Conservation (phyloP, 2,113 vertebrate genomes). For the Macroglossus sobrinus region DNA sequence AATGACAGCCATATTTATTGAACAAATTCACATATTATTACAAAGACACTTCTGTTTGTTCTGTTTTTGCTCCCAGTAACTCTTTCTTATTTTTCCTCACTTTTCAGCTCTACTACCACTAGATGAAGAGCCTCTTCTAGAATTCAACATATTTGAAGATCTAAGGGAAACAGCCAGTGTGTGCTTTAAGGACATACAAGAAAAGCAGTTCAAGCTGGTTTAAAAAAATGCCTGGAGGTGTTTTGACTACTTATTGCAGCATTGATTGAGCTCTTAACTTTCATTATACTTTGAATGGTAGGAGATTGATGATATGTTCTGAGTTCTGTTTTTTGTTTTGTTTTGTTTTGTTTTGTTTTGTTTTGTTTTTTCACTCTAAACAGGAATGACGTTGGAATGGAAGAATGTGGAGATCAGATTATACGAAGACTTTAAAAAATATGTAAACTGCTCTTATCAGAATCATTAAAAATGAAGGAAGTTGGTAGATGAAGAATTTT, state of each 20-base stretch:
- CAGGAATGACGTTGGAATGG: background rate
- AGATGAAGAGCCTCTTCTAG: constrained; percentile 2
- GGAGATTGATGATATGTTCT: background rate
- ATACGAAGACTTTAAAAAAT: background rate
- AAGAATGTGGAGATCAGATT: background rate
- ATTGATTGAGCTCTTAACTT: background rate
- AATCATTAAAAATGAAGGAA: constrained; percentile 33
- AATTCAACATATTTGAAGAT: constrained; percentile 14
- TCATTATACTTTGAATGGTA: background rate
- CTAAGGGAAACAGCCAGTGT: background rate
- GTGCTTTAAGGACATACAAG: background rate
- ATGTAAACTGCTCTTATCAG: background rate
- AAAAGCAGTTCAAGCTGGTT: constrained; percentile 34
- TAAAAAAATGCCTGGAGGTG: background rate
- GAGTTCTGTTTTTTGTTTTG: background rate
- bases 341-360: too few species aligned
- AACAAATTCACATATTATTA: background rate
- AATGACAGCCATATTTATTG: background rate
- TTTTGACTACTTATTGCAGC: constrained; percentile 31
- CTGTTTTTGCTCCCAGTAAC: background rate
- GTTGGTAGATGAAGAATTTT: background rate
- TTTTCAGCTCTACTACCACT: background rate
- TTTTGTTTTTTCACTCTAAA: background rate
- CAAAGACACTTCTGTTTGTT: background rate
- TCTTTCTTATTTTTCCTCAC: background rate